Percentiles rank a stretch among this genome's conserved stretches.
Evolutionary conservation across 2,797 vertebrate species (phyloP).

Genomic region (Fistularia tabacaria): DNA sequence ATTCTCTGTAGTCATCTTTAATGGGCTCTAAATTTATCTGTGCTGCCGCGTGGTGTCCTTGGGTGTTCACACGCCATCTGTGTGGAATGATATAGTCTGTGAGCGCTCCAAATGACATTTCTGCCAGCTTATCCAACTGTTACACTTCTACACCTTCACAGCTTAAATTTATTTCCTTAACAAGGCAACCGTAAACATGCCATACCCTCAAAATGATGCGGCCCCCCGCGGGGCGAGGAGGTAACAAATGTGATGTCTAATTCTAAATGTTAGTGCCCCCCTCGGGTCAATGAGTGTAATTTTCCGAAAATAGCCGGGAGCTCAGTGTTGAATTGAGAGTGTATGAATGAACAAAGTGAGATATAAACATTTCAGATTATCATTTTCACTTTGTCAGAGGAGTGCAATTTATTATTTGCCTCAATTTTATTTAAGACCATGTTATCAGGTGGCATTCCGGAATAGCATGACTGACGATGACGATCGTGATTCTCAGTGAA

Average conservation of each 20-base stretch:
- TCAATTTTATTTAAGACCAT: too few relatives aligned
- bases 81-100: conserved; percentile 18
- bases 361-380: background rate
- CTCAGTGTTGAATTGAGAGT: background rate
- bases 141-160: conserved; percentile 9
- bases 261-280: conserved; percentile 1
- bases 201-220: conserved; percentile 3
- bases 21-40: conserved; percentile 23
- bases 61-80: conserved; percentile 27
- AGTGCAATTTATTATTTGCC: too few relatives aligned
- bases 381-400: background rate
- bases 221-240: background rate
- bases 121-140: conserved; percentile 5
- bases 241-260: background rate
- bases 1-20: conserved; percentile 28
- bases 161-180: conserved; percentile 19
- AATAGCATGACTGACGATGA: too few relatives aligned
- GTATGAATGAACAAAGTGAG: background rate
- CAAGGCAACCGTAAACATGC: conserved; percentile 9
- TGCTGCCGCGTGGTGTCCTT: conserved; percentile 11
- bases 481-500: too few relatives aligned
- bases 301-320: background rate
- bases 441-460: too few relatives aligned
- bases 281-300: conserved; percentile 1
- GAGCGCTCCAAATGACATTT: conserved; percentile 17